Evolutionary conservation across 2,797 vertebrate species (phyloP).

Genomic region (Pseudochaenichthys georgianus): DNA sequence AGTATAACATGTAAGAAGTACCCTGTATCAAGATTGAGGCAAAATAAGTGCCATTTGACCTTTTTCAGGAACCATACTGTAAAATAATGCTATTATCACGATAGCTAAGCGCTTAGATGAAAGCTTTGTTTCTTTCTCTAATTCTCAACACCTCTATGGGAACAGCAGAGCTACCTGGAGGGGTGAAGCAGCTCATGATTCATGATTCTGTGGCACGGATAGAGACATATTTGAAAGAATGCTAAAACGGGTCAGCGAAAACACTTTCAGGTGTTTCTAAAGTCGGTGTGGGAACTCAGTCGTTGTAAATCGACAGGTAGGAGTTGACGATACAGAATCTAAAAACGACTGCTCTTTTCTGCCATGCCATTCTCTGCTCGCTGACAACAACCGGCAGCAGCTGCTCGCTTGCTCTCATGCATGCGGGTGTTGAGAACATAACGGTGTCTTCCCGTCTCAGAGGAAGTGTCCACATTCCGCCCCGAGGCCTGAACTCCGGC

Average conservation of each 20-base stretch:
- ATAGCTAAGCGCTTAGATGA: neutral
- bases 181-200: too few relatives aligned
- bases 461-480: constrained; percentile 33
- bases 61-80: too few relatives aligned
- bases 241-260: too few relatives aligned
- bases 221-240: too few relatives aligned
- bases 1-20: too few relatives aligned
- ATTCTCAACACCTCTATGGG: too few relatives aligned
- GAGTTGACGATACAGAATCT: neutral
- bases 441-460: constrained; percentile 26
- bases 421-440: constrained; percentile 48
- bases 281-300: neutral
- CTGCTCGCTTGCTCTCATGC: constrained; percentile 13
- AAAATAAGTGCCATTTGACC: too few relatives aligned
- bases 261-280: too few relatives aligned
- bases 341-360: constrained; percentile 22
- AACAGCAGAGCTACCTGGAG: too few relatives aligned
- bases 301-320: constrained; percentile 27
- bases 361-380: constrained; percentile 17
- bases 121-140: neutral
- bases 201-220: too few relatives aligned
- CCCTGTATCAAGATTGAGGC: too few relatives aligned
- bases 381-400: constrained; percentile 26
- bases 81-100: too few relatives aligned
- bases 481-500: constrained; percentile 23